phyloP scores from a whole-genome alignment of 2,888 invertebrate genomes.

The Callyntrura sp. region DNA sequence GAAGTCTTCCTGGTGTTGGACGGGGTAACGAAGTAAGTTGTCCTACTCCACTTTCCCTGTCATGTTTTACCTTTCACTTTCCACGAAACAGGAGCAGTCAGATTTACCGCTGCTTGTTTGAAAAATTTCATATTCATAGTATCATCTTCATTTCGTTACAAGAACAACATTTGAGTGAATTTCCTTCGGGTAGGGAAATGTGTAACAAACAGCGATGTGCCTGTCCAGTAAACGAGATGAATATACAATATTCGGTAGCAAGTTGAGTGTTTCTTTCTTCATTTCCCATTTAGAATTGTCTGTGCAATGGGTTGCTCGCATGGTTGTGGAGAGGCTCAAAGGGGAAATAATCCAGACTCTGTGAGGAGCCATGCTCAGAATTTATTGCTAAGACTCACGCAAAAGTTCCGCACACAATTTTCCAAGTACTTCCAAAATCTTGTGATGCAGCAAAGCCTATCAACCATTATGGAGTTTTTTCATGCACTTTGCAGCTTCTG shows the following conservation, averaged over 20 bases:
- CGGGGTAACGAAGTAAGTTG: slow-evolving; percentile 82
- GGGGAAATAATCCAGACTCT: slow-evolving; percentile 96
- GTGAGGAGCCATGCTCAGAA: slow-evolving; percentile 94
- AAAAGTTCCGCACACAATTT: slow-evolving; percentile 89
- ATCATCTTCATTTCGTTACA: slow-evolving; percentile 4
- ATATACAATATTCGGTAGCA: slow-evolving; percentile 63
- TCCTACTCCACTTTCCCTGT: slow-evolving; percentile 54
- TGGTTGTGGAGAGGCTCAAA: slow-evolving; percentile 93
- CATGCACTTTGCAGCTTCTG: slow-evolving; percentile 99
- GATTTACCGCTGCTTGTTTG: neutral
- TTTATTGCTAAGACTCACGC: slow-evolving; percentile 91
- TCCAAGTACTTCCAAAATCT: slow-evolving; percentile 90
- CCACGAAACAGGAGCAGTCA: neutral
- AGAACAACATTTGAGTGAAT: slow-evolving; percentile 8
- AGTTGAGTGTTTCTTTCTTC: slow-evolving; percentile 61
- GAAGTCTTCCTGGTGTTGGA: slow-evolving; percentile 82
- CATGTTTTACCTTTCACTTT: neutral
- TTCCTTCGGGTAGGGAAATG: neutral
- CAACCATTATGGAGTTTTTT: slow-evolving; percentile 96
- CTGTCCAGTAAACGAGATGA: neutral
- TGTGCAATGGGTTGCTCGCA: slow-evolving; percentile 97
- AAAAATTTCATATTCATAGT: slow-evolving; percentile 12
- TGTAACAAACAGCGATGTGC: slow-evolving; percentile 8
- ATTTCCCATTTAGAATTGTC: slow-evolving; percentile 89
- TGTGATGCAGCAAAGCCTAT: slow-evolving; percentile 91